A percentile compares a stretch with the other conserved stretches of the same genome.
phyloP scores from a whole-genome alignment of 2,113 vertebrate species.

The Lagopus muta region DNA sequence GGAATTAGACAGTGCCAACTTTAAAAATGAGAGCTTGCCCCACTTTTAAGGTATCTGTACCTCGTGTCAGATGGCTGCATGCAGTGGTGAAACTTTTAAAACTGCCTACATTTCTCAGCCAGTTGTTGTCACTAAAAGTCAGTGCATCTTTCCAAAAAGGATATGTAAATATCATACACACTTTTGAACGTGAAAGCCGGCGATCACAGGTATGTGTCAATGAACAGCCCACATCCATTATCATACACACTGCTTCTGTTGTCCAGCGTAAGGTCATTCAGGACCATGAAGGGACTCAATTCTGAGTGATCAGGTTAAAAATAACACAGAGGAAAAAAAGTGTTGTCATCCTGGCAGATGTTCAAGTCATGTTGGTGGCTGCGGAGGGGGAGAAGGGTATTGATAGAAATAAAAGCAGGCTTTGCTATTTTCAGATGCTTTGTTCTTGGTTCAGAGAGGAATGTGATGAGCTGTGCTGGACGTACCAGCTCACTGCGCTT shows the following conservation, averaged over 20 bases:
- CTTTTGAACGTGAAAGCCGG: background rate
- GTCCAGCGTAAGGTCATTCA: background rate
- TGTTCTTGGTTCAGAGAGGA: background rate
- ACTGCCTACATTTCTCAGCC: background rate
- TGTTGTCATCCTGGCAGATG: background rate
- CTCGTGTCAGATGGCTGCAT: background rate
- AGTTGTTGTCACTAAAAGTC: background rate
- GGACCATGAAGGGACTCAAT: background rate
- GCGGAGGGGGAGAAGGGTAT: background rate
- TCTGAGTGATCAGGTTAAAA: background rate
- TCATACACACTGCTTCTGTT: background rate
- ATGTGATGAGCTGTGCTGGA: background rate
- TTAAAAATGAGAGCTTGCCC: background rate
- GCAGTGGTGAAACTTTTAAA: background rate
- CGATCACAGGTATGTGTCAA: background rate
- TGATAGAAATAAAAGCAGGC: background rate
- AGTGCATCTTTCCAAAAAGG: background rate
- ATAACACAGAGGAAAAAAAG: background rate
- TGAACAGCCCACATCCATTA: background rate
- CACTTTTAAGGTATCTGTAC: background rate
- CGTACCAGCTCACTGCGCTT: background rate
- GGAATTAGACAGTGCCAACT: background rate
- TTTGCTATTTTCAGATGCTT: background rate
- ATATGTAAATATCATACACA: background rate
- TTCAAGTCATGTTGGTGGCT: background rate